A percentile compares a stretch with the other conserved stretches of the same genome.
Evolutionary conservation across 2,888 invertebrate genomes (phyloP).

Genomic region (Atrina japonica): DNA sequence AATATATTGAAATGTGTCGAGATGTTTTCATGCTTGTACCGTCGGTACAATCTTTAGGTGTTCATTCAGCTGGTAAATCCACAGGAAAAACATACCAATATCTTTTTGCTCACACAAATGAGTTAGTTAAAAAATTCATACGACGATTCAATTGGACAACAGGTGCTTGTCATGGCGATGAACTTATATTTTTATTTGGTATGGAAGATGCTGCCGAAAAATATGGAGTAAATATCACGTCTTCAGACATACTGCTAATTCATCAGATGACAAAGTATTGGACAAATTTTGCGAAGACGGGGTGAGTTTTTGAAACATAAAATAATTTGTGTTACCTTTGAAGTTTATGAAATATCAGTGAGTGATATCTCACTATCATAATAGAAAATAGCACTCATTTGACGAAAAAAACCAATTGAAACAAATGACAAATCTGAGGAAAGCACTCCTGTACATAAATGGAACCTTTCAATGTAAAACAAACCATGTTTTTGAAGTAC

Average conservation of each 20-base stretch:
- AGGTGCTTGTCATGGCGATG: conserved; percentile 16
- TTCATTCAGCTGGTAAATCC: not conserved
- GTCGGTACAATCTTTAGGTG: not conserved
- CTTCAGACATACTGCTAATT: not conserved
- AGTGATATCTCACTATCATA: too few relatives aligned
- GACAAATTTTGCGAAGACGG: conserved; percentile 28
- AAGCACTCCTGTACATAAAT: too few relatives aligned
- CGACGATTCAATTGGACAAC: not conserved
- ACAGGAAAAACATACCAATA: conserved; percentile 7
- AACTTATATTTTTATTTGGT: conserved; percentile 9
- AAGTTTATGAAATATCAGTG: too few relatives aligned
- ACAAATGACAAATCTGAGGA: too few relatives aligned
- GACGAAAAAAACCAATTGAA: too few relatives aligned
- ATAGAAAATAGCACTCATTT: too few relatives aligned
- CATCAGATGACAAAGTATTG: conserved; percentile 16
- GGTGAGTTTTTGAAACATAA: conserved; percentile 14
- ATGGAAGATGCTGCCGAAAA: not conserved
- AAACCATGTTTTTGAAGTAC: too few relatives aligned
- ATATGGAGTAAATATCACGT: not conserved
- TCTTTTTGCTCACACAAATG: conserved; percentile 1
- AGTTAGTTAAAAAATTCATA: not conserved
- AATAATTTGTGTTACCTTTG: too few relatives aligned
- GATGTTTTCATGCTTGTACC: not conserved
- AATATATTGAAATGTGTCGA: conserved; percentile 4
- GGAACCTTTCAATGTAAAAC: too few relatives aligned